Conservation (phyloP, 2,113 vertebrate species). For the Empidonax traillii region DNA sequence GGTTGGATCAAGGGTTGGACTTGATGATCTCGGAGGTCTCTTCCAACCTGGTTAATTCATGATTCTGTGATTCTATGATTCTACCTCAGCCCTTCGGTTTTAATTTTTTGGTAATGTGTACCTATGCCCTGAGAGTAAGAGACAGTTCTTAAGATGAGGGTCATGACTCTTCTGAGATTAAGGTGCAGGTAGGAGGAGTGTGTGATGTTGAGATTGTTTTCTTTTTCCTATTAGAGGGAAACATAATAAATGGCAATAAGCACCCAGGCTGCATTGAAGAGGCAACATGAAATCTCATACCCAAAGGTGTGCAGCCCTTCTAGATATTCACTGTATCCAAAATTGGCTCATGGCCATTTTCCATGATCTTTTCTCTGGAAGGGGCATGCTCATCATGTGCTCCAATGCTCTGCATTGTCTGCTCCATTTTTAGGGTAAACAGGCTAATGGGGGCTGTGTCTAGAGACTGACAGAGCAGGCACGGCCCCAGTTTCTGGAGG, state of each 20-base stretch:
- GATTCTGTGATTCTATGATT: too few species aligned
- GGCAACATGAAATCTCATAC: background rate
- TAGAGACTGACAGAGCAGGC: background rate
- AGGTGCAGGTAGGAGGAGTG: background rate
- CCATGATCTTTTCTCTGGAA: background rate
- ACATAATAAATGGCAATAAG: background rate
- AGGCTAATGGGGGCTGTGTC: background rate
- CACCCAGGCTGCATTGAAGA: background rate
- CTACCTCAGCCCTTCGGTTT: background rate
- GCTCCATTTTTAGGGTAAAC: background rate
- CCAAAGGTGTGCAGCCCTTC: background rate
- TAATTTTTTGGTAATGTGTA: background rate
- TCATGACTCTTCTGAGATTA: background rate
- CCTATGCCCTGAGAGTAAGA: background rate
- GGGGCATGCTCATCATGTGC: fast-evolving
- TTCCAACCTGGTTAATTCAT: too few species aligned
- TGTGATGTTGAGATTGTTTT: background rate
- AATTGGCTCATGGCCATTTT: background rate
- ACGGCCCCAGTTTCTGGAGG: background rate
- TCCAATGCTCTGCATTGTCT: background rate
- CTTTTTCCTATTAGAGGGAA: background rate
- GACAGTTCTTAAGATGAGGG: background rate
- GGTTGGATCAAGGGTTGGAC: too few species aligned
- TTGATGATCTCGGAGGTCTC: too few species aligned
- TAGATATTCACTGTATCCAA: background rate